Percentiles rank a stretch among this genome's conserved stretches.
Conservation (phyloP, 92 coral and sea anemone species). For the Actinostola sp. region DNA sequence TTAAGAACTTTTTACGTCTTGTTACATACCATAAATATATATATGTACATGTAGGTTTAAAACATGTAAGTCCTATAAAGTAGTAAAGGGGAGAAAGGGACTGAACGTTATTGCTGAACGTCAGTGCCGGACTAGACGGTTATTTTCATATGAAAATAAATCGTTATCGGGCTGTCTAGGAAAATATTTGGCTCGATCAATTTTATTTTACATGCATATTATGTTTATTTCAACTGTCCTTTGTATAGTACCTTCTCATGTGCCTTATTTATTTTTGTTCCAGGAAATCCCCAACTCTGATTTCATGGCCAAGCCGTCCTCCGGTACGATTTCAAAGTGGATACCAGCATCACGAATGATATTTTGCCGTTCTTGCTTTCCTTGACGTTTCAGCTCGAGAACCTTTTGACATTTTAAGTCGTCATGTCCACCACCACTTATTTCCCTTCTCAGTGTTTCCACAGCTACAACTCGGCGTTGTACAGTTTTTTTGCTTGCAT, state of each 20-base stretch:
- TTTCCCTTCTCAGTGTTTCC: background rate
- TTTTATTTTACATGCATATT: no score
- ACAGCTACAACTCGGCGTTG: conserved; percentile 19
- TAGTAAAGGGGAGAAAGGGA: background rate
- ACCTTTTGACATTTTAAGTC: background rate
- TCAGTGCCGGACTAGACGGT: no score
- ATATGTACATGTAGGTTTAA: no score
- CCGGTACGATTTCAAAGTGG: background rate
- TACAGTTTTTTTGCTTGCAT: background rate
- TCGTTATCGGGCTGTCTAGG: no score
- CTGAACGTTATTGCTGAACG: no score
- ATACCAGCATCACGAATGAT: background rate
- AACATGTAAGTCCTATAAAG: no score
- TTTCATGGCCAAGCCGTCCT: conserved; percentile 12
- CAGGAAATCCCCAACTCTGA: conserved; percentile 17
- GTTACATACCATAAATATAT: no score
- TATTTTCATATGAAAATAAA: no score
- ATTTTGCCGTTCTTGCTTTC: conserved; percentile 8
- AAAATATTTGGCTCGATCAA: no score
- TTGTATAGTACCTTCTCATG: conserved; percentile 19
- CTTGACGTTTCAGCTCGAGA: background rate
- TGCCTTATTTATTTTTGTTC: conserved; percentile 22
- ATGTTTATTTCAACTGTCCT: no score
- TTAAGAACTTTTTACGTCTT: no score
- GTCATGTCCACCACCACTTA: conserved; percentile 2